Conservation (phyloP, 2,888 invertebrate species). For the Heteromyza rotundicornis region DNA sequence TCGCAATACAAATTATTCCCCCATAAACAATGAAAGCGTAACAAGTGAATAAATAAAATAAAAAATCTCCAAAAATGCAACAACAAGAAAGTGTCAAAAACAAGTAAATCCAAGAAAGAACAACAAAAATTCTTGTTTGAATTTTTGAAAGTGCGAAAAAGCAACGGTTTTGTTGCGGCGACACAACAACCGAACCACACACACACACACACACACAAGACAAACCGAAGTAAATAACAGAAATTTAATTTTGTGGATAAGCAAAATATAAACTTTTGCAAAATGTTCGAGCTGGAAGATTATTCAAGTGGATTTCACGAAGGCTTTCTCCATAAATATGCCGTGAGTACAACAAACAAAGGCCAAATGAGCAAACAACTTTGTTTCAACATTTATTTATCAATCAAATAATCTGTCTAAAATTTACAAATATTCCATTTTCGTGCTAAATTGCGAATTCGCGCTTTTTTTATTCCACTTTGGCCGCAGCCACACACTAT, state of each 20-base stretch:
- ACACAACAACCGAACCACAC: no score
- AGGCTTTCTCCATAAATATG: slow-evolving; percentile 71
- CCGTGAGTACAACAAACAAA: slow-evolving; percentile 70
- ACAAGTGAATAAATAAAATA: neutral
- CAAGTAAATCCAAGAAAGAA: neutral
- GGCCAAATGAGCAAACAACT: no score
- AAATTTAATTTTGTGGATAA: no score
- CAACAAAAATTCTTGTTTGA: neutral
- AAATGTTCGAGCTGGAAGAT: slow-evolving; percentile 76
- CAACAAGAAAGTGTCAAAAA: neutral
- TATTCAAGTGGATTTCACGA: slow-evolving; percentile 72
- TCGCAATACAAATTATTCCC: no score
- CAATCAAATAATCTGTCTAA: no score
- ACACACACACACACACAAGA: no score
- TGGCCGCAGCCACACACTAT: neutral
- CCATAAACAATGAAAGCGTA: neutral
- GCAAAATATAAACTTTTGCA: no score
- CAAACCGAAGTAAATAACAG: neutral
- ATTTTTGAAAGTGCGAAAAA: neutral
- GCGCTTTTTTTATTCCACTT: slow-evolving; percentile 17
- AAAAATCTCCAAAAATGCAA: neutral
- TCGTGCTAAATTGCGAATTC: slow-evolving; percentile 7
- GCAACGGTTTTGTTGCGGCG: neutral
- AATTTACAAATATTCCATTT: neutral
- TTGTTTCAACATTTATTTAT: no score